Conservation (phyloP, 2,888 invertebrate genomes). For the Deroplatys truncata region DNA sequence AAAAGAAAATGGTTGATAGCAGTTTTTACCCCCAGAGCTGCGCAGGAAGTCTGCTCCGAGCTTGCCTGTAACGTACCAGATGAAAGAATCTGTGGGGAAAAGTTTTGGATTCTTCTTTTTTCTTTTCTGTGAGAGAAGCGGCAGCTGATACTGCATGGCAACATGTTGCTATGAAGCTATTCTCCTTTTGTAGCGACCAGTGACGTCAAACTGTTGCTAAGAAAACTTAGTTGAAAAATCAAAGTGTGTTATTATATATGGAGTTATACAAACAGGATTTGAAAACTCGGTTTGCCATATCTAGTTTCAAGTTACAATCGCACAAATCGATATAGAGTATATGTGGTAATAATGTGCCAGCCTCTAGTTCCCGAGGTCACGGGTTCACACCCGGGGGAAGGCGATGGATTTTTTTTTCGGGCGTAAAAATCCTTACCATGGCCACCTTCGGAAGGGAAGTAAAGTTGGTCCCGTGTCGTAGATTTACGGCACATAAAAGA, state of each 20-base stretch:
- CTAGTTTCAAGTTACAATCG: too few relatives aligned
- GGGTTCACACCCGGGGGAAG: too few relatives aligned
- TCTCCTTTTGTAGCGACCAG: background rate
- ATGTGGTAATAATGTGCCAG: too few relatives aligned
- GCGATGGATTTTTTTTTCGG: too few relatives aligned
- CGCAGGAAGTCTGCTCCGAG: background rate
- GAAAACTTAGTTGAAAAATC: background rate
- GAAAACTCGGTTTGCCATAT: too few relatives aligned
- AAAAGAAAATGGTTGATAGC: background rate
- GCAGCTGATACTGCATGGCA: background rate
- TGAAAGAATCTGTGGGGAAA: background rate
- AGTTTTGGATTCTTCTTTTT: background rate
- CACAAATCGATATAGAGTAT: too few relatives aligned
- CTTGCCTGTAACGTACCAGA: background rate
- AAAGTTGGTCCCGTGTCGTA: too few relatives aligned
- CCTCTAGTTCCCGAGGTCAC: too few relatives aligned
- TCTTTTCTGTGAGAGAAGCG: background rate
- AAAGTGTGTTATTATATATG: background rate
- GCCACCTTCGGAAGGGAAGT: too few relatives aligned
- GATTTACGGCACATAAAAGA: too few relatives aligned
- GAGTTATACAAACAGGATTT: background rate
- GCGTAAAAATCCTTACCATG: too few relatives aligned
- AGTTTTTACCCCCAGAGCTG: background rate
- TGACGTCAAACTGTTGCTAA: background rate
- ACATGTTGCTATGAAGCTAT: background rate